Evolutionary conservation across 2,888 invertebrate genomes (phyloP).

Genomic region (Rhamphomyia laevipes): DNA sequence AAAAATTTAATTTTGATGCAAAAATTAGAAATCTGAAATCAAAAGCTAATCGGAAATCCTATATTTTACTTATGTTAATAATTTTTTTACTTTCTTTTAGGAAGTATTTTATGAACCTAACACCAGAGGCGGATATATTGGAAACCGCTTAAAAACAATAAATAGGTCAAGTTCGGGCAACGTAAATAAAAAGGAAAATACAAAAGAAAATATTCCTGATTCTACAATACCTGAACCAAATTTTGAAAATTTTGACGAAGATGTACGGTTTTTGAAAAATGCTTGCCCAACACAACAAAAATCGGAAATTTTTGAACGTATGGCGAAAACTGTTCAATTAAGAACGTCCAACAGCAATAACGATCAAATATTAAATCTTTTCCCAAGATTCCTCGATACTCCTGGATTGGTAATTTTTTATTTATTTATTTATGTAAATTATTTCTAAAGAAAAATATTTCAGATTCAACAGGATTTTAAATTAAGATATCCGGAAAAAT

Average conservation of each 20-base stretch:
- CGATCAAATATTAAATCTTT: background rate
- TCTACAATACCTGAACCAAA: background rate
- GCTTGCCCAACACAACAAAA: background rate
- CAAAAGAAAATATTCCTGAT: background rate
- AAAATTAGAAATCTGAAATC: background rate
- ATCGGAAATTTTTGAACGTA: background rate
- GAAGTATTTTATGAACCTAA: background rate
- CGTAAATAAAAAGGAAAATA: background rate
- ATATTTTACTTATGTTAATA: background rate
- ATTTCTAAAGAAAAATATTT: background rate
- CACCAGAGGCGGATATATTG: background rate
- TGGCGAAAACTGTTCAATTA: background rate
- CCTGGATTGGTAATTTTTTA: background rate
- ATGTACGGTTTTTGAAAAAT: background rate
- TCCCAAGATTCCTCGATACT: background rate
- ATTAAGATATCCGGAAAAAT: background rate
- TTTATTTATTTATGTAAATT: background rate
- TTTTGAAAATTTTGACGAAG: background rate
- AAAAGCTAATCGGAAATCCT: background rate
- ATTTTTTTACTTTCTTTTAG: background rate
- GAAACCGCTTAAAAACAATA: background rate
- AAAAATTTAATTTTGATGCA: background rate
- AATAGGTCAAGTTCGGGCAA: background rate
- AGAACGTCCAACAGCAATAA: background rate
- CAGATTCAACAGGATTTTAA: background rate